Evolutionary conservation across 2,113 vertebrate species (phyloP).

Genomic region (Cinclus cinclus): DNA sequence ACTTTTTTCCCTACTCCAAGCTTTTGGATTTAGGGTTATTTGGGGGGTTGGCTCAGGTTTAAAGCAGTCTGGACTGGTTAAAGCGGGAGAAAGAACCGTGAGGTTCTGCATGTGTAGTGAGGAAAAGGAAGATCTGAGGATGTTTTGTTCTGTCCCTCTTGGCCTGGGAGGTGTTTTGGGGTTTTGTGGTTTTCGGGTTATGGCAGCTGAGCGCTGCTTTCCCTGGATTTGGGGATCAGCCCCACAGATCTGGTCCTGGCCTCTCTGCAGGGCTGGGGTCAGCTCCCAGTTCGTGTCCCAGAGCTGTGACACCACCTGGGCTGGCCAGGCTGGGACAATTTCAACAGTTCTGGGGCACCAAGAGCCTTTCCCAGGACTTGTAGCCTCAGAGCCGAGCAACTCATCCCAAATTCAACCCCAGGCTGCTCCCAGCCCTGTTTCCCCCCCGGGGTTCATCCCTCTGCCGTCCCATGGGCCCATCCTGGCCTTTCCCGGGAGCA

Average conservation of each 20-base stretch:
- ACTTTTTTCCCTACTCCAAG: fast-evolving
- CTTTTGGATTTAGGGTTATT: not conserved
- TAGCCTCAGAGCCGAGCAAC: not conserved
- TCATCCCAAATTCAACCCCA: not conserved
- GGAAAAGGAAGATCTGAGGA: too few species aligned
- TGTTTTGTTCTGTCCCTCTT: fast-evolving
- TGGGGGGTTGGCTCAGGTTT: not conserved
- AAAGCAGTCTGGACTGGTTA: fast-evolving
- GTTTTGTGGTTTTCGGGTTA: not conserved
- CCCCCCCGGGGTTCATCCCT: fast-evolving
- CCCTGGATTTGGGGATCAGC: not conserved
- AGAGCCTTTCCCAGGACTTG: too few species aligned
- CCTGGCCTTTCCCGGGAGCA: not conserved
- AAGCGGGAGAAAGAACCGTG: not conserved
- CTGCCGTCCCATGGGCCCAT: too few species aligned
- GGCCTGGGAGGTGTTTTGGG: not conserved
- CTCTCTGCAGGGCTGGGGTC: not conserved
- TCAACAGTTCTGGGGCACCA: not conserved
- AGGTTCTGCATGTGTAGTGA: not conserved
- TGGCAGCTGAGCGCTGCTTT: not conserved
- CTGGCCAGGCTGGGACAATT: not conserved
- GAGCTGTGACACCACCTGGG: not conserved
- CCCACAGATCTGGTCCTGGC: not conserved
- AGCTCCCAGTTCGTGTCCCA: not conserved
- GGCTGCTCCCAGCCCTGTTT: not conserved